Conservation (phyloP, 2,888 invertebrate genomes). For the Alitta virens region DNA sequence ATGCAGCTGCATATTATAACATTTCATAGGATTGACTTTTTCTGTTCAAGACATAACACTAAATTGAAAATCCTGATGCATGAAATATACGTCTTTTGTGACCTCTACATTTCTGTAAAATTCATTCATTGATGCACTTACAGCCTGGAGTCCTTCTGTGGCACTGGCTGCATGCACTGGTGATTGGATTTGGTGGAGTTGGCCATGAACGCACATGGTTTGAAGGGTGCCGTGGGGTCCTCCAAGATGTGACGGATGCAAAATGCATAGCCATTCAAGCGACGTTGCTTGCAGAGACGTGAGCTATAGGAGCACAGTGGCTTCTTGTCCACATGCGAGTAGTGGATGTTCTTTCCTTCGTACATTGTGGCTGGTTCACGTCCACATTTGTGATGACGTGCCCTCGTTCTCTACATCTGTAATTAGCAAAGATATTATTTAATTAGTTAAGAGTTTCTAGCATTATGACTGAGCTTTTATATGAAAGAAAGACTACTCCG, state of each 20-base stretch:
- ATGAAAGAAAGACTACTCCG: no score
- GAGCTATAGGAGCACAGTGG: conserved; percentile 58
- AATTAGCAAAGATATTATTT: no score
- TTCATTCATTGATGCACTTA: conserved; percentile 37
- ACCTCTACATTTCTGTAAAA: no score
- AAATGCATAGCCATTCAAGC: conserved; percentile 71
- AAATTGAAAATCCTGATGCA: no score
- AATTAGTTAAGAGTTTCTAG: no score
- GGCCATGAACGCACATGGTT: conserved; percentile 72
- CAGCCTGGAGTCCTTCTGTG: conserved; percentile 57
- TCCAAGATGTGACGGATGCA: conserved; percentile 81
- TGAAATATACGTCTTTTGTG: no score
- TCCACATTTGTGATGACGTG: no score
- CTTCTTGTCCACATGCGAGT: conserved; percentile 58
- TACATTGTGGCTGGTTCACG: conserved; percentile 42
- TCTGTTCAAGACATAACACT: no score
- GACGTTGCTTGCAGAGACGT: conserved; percentile 61
- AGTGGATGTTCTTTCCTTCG: conserved; percentile 61
- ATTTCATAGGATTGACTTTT: no score
- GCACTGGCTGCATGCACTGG: conserved; percentile 59
- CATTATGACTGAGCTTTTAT: no score
- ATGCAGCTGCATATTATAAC: no score
- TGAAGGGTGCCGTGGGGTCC: conserved; percentile 80
- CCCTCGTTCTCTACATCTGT: no score
- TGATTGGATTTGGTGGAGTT: conserved; percentile 57